Evolutionary conservation across 2,888 invertebrate species (phyloP), one percentile per base, ranked within the genome.

Genomic region (Amaurobius ferox): DNA sequence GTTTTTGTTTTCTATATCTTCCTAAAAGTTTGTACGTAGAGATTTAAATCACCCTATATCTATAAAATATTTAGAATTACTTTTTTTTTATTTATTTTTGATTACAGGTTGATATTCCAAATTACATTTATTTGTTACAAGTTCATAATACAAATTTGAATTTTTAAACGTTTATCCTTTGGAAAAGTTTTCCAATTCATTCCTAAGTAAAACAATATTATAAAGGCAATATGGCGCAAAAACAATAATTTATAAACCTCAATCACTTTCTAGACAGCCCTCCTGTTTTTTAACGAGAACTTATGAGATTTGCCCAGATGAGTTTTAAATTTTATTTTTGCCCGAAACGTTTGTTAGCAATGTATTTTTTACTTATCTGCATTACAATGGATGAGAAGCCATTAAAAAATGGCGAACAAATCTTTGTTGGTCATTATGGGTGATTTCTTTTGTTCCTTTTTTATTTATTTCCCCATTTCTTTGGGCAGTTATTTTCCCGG

Each of bases 341-440:
- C 67, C 48, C 19, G 44, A 77, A 77, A 55, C 72, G 39, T 79
- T 72, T 72, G 66, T 48, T 66, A 28, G 44, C 40, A 71, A 71
- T 48, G 35, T 66, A 72, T 71, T 19, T 6, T 26, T 30, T 68
- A 73, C 73, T 73, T 80, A 80, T 80, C 73, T 73, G 61, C 39
- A 55, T 44, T 30, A 32, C 40, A 68, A 74, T 61, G 32, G 44
- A 74, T 76, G 70, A 71, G 29, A 74, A 44, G 30, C 81, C 44
- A 74, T 81, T 81, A 68, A 68, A 80, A 81, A 81, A 74, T 70
- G 74, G 35, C 67, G 28, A 80, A 55, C 74, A 62, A 81, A 81
- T 81, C 70, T 81, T 76, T 44, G n/a, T 19, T 81, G 68, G 81
- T 76, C 81, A 74, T 81, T 81, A 81, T 68, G 77, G 62, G 55